A percentile compares a stretch with the other conserved stretches of the same genome.
These are phyloP conservation scores for Lissonota sp. DNA, from an alignment of 2,888 invertebrate genomes.

Conservation along the genomic window DNA sequence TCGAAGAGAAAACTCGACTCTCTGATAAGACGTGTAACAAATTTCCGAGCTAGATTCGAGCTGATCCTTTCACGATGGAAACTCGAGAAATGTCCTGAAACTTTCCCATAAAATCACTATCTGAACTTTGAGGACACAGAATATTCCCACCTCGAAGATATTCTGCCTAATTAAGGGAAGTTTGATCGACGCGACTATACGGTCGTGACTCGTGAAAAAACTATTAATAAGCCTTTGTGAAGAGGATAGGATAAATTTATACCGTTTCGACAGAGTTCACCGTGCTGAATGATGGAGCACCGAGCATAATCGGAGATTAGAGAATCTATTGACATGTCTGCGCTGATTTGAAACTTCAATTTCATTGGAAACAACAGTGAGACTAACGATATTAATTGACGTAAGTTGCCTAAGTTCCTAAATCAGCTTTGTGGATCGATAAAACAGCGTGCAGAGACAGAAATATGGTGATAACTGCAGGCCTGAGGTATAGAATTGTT, in stretches of 20 bases:
- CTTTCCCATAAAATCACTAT: not conserved
- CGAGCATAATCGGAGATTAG: constrained; percentile 20
- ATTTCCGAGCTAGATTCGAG: too few species aligned
- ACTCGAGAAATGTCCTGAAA: not conserved
- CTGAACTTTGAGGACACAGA: not conserved
- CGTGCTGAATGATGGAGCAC: constrained; percentile 39
- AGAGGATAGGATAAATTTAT: constrained; percentile 21
- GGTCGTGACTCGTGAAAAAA: not conserved
- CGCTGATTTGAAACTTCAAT: constrained; percentile 14
- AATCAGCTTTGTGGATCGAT: constrained; percentile 6
- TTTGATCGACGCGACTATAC: constrained; percentile 13
- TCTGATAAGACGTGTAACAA: too few species aligned
- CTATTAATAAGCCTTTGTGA: constrained; percentile 41
- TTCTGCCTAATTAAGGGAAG: not conserved
- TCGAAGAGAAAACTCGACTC: too few species aligned
- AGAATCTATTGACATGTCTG: not conserved
- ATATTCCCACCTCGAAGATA: not conserved
- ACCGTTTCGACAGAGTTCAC: not conserved
- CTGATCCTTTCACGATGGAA: too few species aligned
- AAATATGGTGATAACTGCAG: constrained; percentile 2
- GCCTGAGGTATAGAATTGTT: constrained; percentile 39
- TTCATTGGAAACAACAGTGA: not conserved
- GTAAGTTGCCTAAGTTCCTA: not conserved
- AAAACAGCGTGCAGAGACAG: constrained; percentile 18
- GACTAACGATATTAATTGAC: constrained; percentile 41